A percentile compares a stretch with the other conserved stretches of the same genome.
Evolutionary conservation across 2,113 vertebrate species (phyloP).

Genomic region (Triplophysa rosa): DNA sequence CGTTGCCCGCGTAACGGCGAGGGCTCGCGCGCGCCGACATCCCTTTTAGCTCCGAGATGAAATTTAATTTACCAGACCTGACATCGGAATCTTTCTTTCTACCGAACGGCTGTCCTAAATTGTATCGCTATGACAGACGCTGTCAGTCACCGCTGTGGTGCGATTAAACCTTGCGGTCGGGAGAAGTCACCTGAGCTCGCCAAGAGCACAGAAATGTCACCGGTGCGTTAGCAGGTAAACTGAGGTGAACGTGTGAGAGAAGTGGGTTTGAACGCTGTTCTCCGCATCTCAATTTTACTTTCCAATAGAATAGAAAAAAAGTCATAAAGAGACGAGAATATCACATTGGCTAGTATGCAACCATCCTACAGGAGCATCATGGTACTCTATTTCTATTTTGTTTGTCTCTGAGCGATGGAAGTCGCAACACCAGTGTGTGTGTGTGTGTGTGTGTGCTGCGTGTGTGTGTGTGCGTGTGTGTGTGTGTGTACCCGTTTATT

Average conservation of each 20-base stretch:
- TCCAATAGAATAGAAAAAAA: not conserved
- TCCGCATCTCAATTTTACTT: not conserved
- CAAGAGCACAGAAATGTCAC: too few relatives aligned
- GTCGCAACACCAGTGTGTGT: too few relatives aligned
- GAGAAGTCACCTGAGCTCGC: not conserved
- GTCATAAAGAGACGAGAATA: too few relatives aligned
- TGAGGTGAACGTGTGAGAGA: too few relatives aligned
- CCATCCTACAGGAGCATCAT: too few relatives aligned
- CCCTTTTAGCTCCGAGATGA: constrained; percentile 32
- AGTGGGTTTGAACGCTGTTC: too few relatives aligned
- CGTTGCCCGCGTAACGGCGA: not conserved
- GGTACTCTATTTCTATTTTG: too few relatives aligned
- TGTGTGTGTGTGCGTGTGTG: too few relatives aligned
- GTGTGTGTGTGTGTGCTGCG: too few relatives aligned
- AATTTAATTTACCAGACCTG: constrained; percentile 39
- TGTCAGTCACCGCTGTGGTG: not conserved
- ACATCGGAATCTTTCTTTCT: constrained; percentile 11
- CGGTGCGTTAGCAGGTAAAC: not conserved
- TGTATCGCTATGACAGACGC: not conserved
- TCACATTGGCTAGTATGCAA: too few relatives aligned
- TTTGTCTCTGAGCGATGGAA: too few relatives aligned
- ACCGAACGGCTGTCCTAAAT: not conserved
- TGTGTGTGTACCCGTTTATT: not conserved
- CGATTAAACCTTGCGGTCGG: not conserved
- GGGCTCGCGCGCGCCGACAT: constrained; percentile 20